Conservation (phyloP, 2,888 invertebrate species). For the Spisula subtruncata region DNA sequence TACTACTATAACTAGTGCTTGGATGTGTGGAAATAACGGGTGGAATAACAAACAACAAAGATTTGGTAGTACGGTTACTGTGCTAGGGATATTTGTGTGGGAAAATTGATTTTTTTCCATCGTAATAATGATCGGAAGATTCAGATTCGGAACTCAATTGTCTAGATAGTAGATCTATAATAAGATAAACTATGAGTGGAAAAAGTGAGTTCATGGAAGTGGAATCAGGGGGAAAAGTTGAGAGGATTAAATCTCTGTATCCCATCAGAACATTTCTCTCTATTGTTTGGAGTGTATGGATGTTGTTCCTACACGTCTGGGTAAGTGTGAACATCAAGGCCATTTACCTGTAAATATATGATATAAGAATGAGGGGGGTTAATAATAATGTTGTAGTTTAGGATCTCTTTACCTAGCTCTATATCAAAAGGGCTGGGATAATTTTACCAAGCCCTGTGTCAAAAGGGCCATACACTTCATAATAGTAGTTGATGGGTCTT, state of each 20-base stretch:
- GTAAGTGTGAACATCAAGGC: slow-evolving; percentile 49
- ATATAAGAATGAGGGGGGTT: neutral
- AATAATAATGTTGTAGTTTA: too few relatives aligned
- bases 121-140: neutral
- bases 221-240: slow-evolving; percentile 16
- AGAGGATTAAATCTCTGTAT: slow-evolving; percentile 26
- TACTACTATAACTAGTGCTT: neutral
- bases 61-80: neutral
- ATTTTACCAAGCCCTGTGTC: too few relatives aligned
- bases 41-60: neutral
- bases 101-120: neutral
- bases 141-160: too few relatives aligned
- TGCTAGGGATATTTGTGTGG: neutral
- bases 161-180: neutral
- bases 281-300: slow-evolving; percentile 41
- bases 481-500: too few relatives aligned
- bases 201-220: neutral
- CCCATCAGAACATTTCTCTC: slow-evolving; percentile 39
- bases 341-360: neutral
- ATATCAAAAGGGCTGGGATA: too few relatives aligned
- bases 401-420: too few relatives aligned
- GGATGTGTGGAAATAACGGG: neutral
- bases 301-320: slow-evolving; percentile 43
- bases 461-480: too few relatives aligned
- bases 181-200: neutral